Percentiles rank a stretch among this genome's conserved stretches.
These are phyloP conservation scores for Oligia strigilis DNA, from an alignment of 2,888 invertebrate genomes.

Conservation along the genomic window DNA sequence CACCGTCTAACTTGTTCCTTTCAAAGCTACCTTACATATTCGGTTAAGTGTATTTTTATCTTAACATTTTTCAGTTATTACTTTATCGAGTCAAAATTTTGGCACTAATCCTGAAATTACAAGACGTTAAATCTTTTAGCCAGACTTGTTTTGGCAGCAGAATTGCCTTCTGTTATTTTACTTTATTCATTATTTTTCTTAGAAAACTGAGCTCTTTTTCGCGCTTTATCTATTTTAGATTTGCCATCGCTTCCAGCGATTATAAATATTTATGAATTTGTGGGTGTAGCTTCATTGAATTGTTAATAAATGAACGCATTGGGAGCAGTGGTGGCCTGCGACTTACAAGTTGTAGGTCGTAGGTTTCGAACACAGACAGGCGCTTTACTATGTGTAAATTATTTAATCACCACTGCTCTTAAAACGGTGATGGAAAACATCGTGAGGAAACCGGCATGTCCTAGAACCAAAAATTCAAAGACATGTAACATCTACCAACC, in stretches of 20 bases:
- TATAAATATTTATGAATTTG: not conserved
- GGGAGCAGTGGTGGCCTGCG: not conserved
- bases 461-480: not conserved
- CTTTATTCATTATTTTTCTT: not conserved
- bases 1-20: not conserved
- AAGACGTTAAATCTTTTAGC: slow-evolving; percentile 63
- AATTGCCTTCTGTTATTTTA: slow-evolving; percentile 17
- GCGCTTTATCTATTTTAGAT: not conserved
- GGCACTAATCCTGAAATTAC: slow-evolving; percentile 73
- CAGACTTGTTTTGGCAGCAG: slow-evolving; percentile 66
- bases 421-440: not conserved
- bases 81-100: slow-evolving; percentile 65
- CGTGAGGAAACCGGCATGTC: not conserved
- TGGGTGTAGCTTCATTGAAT: not conserved
- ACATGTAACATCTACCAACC: not conserved
- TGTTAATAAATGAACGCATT: not conserved
- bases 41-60: slow-evolving; percentile 3
- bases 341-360: not conserved
- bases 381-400: not conserved
- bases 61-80: slow-evolving; percentile 37
- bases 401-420: not conserved
- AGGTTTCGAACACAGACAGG: not conserved
- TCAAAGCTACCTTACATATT: not conserved
- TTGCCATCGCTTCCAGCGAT: not conserved
- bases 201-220: not conserved